Evolutionary conservation across 2,797 vertebrate species (phyloP).

Genomic region (Sarcoramphus papa): DNA sequence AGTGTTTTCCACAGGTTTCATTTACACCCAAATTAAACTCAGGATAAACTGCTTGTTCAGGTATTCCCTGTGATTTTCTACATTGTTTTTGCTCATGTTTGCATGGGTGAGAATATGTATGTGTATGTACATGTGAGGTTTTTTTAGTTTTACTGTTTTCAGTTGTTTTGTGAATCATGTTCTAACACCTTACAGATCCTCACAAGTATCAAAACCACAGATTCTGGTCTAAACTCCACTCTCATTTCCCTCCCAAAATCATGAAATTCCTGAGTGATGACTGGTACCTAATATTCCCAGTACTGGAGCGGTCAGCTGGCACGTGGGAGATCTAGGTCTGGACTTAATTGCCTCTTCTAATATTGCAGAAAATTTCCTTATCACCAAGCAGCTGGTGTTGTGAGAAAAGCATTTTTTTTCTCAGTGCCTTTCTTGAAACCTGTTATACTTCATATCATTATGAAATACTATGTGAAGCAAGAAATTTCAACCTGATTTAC

Average conservation of each 20-base stretch:
- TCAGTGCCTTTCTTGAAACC: background rate
- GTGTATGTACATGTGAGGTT: background rate
- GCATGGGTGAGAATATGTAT: background rate
- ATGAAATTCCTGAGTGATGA: background rate
- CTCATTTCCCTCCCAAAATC: background rate
- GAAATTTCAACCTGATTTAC: background rate
- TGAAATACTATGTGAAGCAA: background rate
- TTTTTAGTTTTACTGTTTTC: background rate
- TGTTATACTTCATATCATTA: background rate
- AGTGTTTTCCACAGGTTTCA: background rate
- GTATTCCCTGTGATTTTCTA: background rate
- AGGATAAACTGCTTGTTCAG: background rate
- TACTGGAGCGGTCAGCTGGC: background rate
- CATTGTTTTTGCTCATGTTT: background rate
- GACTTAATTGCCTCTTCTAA: background rate
- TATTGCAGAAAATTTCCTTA: background rate
- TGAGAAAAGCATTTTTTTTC: background rate
- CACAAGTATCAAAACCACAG: background rate
- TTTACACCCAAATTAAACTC: background rate
- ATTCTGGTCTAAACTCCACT: background rate
- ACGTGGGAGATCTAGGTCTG: background rate
- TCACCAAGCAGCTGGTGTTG: background rate
- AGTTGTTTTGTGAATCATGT: background rate
- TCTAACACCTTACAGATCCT: background rate
- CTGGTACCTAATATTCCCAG: background rate